These are phyloP conservation scores for Musca vetustissima DNA, from an alignment of 1,140 invertebrate genomes.

Conservation along the genomic window DNA sequence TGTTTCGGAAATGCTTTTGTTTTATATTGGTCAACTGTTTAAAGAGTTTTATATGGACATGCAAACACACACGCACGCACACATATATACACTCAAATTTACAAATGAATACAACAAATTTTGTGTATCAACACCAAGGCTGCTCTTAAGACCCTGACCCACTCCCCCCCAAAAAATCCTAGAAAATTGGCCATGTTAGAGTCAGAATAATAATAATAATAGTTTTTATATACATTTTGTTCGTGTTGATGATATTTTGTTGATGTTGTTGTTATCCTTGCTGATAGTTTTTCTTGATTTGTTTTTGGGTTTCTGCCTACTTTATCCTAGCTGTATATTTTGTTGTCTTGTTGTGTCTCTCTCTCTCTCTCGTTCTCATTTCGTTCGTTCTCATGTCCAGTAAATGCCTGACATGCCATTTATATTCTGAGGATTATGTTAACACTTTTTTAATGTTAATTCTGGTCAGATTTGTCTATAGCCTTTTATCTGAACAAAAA, in stretches of 20 bases:
- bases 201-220: neutral
- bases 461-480: neutral
- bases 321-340: too few species aligned
- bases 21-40: conserved; percentile 11
- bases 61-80: neutral
- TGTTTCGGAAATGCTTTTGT: conserved; percentile 19
- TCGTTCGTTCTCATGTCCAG: too few species aligned
- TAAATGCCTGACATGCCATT: neutral
- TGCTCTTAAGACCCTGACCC: neutral
- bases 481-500: neutral
- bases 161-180: too few species aligned
- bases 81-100: neutral
- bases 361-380: neutral
- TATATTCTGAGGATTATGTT: conserved; percentile 15
- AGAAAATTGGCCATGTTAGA: neutral
- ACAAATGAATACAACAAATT: neutral
- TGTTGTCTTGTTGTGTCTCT: too few species aligned
- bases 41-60: too few species aligned
- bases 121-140: neutral
- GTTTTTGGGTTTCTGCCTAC: too few species aligned
- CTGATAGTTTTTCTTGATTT: too few species aligned
- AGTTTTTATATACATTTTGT: too few species aligned
- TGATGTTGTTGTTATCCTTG: too few species aligned
- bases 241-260: too few species aligned
- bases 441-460: conserved; percentile 19